These are phyloP conservation scores for Eremobia ochroleuca DNA, from an alignment of 2,888 invertebrate genomes.

Conservation along the genomic window DNA sequence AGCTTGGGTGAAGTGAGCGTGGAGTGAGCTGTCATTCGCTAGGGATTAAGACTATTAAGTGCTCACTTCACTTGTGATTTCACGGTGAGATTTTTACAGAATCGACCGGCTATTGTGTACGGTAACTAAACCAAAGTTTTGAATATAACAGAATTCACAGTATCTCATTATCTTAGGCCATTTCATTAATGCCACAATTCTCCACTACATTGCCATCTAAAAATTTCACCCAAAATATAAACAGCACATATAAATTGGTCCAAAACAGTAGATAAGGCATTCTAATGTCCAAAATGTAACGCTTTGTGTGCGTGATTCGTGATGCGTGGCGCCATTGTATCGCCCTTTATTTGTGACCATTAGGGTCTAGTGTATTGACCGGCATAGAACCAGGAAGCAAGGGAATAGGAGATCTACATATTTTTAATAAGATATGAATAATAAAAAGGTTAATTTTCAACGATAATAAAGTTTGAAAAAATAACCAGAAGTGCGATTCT, in stretches of 20 bases:
- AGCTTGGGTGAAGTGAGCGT: too few relatives aligned
- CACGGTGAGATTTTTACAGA: too few relatives aligned
- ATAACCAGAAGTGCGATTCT: too few relatives aligned
- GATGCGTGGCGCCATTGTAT: slow-evolving; percentile 41
- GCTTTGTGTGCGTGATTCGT: slow-evolving; percentile 37
- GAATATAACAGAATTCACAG: not conserved
- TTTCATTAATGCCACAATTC: not conserved
- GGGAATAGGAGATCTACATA: not conserved
- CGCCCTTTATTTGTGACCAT: slow-evolving; percentile 34
- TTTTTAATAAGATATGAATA: not conserved
- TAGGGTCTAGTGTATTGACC: slow-evolving; percentile 17
- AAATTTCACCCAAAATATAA: slow-evolving; percentile 16
- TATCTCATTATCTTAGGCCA: not conserved
- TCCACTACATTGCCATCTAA: not conserved
- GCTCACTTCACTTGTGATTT: too few relatives aligned
- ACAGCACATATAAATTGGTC: slow-evolving; percentile 42
- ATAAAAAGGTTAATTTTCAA: too few relatives aligned
- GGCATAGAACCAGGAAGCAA: slow-evolving; percentile 15
- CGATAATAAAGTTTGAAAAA: too few relatives aligned
- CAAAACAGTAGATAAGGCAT: slow-evolving; percentile 30
- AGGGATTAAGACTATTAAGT: too few relatives aligned
- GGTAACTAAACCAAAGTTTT: too few relatives aligned
- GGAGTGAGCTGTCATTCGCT: too few relatives aligned
- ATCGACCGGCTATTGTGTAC: not conserved
- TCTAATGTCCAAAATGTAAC: slow-evolving; percentile 46